phyloP scores from a whole-genome alignment of 2,888 invertebrate genomes.

The Diloba caeruleocephala region DNA sequence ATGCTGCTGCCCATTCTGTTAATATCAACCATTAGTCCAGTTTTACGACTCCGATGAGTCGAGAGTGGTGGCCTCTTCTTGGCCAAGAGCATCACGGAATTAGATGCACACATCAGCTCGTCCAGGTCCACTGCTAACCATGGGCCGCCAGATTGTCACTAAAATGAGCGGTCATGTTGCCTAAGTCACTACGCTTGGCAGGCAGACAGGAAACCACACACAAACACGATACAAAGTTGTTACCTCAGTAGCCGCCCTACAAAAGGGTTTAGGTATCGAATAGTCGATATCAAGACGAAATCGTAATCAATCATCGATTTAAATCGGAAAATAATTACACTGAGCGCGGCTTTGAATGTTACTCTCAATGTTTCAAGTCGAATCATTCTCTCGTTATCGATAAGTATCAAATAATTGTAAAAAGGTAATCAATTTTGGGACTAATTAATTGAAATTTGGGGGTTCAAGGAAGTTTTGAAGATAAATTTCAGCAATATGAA shows the following conservation, averaged over 20 bases:
- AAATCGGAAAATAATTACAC: constrained; percentile 61
- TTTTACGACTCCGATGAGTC: too few species aligned
- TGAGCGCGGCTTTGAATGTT: constrained; percentile 29
- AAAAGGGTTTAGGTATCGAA: constrained; percentile 19
- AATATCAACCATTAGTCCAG: too few species aligned
- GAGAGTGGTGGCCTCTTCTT: too few species aligned
- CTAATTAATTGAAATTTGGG: constrained; percentile 34
- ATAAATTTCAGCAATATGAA: constrained; percentile 32
- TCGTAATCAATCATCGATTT: constrained; percentile 59
- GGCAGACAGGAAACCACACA: constrained; percentile 18
- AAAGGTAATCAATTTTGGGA: constrained; percentile 50
- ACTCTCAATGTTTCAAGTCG: constrained; percentile 36
- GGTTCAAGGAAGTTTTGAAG: constrained; percentile 24
- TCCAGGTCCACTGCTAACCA: constrained; percentile 5
- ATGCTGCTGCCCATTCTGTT: too few species aligned
- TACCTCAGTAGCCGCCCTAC: constrained; percentile 30
- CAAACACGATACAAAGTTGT: constrained; percentile 9
- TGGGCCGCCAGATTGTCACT: neutral
- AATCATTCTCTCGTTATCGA: constrained; percentile 50
- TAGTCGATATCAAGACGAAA: constrained; percentile 40
- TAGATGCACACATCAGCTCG: constrained; percentile 5
- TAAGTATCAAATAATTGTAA: constrained; percentile 55
- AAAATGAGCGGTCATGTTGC: constrained; percentile 15
- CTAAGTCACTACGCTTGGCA: too few species aligned
- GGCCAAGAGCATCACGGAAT: too few species aligned